Evolutionary conservation across 1,140 invertebrate genomes (phyloP).

Genomic region (Spodoptera litura): DNA sequence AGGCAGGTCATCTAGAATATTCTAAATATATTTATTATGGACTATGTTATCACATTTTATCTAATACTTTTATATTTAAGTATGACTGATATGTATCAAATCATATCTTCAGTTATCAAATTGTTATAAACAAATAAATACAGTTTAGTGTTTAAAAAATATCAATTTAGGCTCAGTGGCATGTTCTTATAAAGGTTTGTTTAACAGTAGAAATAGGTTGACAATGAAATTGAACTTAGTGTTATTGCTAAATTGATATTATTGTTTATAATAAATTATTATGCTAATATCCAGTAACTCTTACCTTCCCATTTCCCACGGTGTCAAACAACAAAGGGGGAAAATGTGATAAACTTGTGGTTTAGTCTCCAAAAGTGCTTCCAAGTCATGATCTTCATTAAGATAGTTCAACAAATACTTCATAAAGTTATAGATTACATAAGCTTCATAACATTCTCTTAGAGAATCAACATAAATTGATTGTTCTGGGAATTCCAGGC

Average conservation of each 20-base stretch:
- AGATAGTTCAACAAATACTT: constrained; percentile 97
- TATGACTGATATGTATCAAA: too few species aligned
- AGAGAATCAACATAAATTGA: constrained; percentile 97
- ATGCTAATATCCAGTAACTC: constrained; percentile 5
- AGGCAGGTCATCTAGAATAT: too few species aligned
- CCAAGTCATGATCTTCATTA: constrained; percentile 93
- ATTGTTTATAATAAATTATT: background rate
- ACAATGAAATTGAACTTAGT: too few species aligned
- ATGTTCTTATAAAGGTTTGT: too few species aligned
- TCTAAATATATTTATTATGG: too few species aligned
- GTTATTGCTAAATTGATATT: too few species aligned
- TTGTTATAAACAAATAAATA: background rate
- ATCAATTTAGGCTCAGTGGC: too few species aligned
- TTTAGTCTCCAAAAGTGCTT: constrained; percentile 93
- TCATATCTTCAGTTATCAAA: background rate
- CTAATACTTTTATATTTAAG: too few species aligned
- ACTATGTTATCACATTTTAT: too few species aligned
- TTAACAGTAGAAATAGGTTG: background rate
- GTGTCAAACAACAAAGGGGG: constrained; percentile 93
- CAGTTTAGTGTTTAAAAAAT: background rate
- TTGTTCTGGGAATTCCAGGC: constrained; percentile 92
- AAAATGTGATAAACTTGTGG: constrained; percentile 94
- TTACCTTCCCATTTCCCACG: constrained; percentile 95
- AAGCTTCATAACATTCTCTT: constrained; percentile 98
- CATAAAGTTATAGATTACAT: constrained; percentile 99